A percentile compares a stretch with the other conserved stretches of the same genome.
Evolutionary conservation across 2,888 invertebrate genomes (phyloP).

Genomic region (Limnephilus lunatus): DNA sequence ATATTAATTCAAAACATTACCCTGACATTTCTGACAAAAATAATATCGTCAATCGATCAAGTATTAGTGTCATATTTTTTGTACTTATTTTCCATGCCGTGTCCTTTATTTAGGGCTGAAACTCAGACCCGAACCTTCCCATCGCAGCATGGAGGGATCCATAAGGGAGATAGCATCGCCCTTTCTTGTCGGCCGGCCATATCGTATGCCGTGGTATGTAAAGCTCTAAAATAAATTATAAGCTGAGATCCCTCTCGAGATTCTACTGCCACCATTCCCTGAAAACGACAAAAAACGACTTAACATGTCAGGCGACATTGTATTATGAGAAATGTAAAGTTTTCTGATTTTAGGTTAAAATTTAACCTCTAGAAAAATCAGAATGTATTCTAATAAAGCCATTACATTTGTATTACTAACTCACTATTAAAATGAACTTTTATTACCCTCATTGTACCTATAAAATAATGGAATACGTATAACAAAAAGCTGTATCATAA

Average conservation of each 20-base stretch:
- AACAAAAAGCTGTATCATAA: no score
- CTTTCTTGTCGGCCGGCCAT: slow-evolving; percentile 51
- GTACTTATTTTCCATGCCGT: neutral
- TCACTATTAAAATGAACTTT: neutral
- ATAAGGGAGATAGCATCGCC: slow-evolving; percentile 59
- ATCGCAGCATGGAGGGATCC: slow-evolving; percentile 48
- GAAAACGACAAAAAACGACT: slow-evolving; percentile 20
- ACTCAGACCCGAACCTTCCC: slow-evolving; percentile 10
- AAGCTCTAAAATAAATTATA: slow-evolving; percentile 60
- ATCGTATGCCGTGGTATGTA: slow-evolving; percentile 57
- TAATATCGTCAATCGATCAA: slow-evolving; percentile 43
- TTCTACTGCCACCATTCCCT: slow-evolving; percentile 3
- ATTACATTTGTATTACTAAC: neutral
- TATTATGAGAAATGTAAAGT: slow-evolving; percentile 17
- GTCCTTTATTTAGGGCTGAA: slow-evolving; percentile 31
- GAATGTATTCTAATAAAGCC: neutral
- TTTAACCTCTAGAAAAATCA: neutral
- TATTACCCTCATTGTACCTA: neutral
- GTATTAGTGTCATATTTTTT: slow-evolving; percentile 47
- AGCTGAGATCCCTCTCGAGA: slow-evolving; percentile 21
- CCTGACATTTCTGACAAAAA: slow-evolving; percentile 33
- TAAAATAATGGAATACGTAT: no score
- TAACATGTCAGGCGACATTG: slow-evolving; percentile 24
- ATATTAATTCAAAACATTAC: slow-evolving; percentile 15
- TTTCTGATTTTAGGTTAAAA: neutral